These are phyloP conservation scores for Kryptopterus vitreolus DNA, from an alignment of 2,797 vertebrate species.

Conservation along the genomic window DNA sequence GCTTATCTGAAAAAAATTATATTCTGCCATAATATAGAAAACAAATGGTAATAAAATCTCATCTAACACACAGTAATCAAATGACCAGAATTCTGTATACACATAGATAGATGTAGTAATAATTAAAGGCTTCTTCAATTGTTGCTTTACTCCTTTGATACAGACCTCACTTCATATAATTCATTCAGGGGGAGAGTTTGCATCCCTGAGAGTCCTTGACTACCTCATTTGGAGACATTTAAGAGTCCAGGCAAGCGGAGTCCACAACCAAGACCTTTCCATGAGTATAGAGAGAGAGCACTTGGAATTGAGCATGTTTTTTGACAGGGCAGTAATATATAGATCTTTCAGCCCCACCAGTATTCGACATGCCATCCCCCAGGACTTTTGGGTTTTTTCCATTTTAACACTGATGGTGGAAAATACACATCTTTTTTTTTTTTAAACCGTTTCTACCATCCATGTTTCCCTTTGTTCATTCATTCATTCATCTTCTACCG, in stretches of 20 bases:
- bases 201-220: background rate
- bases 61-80: background rate
- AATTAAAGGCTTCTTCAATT: background rate
- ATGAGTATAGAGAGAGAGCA: background rate
- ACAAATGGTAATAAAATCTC: background rate
- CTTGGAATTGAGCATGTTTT: background rate
- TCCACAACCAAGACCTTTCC: background rate
- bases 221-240: conserved; percentile 4
- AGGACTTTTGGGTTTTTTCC: background rate
- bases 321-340: no score
- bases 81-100: background rate
- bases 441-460: no score
- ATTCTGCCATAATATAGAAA: background rate
- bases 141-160: background rate
- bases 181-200: background rate
- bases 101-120: background rate
- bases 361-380: background rate
- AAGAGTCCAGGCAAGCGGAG: background rate
- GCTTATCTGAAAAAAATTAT: background rate
- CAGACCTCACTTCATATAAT: background rate
- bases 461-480: background rate
- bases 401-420: background rate
- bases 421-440: background rate
- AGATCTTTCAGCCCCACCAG: background rate
- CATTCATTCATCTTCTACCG: no score